Evolutionary conservation across 2,797 vertebrate genomes (phyloP), one percentile per base, ranked within the genome.

Genomic region (Microhierax caerulescens): DNA sequence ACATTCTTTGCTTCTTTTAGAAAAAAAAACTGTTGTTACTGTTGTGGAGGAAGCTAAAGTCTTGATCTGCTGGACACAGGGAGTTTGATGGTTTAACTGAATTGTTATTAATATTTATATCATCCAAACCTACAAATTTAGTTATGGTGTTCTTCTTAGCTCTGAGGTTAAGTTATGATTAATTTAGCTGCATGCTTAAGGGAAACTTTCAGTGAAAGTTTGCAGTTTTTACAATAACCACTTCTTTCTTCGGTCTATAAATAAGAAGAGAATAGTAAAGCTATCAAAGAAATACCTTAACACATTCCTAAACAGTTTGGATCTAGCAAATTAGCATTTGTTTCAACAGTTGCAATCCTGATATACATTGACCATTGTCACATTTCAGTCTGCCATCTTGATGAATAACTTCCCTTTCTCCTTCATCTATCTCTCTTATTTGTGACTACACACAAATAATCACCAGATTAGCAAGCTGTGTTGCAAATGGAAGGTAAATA

Each of bases 401-500:
- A 96, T 88, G 53, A 95, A 92, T 79, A 92, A 94, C 90, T 96
- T 94, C 96, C 88, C 83, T 88, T 95, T 89, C 68, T 96, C 92
- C 91, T 93, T 91, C 90, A 97, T 95, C 93, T 78, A 97, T 95
- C 93, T 78, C 4, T 88, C 81, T 95, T 90, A 43, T 78, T 93
- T 93, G 92, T 96, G 81, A 88, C 94, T 90, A 72, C 34, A 93
- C 53, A 91, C 91, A 97, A 96, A 96, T 93, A 96, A 92, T 73
- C 92, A 93, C 56, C 81, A 87, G 79, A 91, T 83, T 87, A 92
- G 76, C 92, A 95, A 95, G 48, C 61, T 94, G 83, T 79, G 92
- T 92, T 96, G 91, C 85, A 93, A 96, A 96, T 96, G 88, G 74
- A 96, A 97, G 43, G 85, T 89, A 97, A 97, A 96, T 93, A 97